Percentiles rank a stretch among this genome's conserved stretches.
phyloP scores from a whole-genome alignment of 2,113 vertebrate species.

The Xiphophorus couchianus region DNA sequence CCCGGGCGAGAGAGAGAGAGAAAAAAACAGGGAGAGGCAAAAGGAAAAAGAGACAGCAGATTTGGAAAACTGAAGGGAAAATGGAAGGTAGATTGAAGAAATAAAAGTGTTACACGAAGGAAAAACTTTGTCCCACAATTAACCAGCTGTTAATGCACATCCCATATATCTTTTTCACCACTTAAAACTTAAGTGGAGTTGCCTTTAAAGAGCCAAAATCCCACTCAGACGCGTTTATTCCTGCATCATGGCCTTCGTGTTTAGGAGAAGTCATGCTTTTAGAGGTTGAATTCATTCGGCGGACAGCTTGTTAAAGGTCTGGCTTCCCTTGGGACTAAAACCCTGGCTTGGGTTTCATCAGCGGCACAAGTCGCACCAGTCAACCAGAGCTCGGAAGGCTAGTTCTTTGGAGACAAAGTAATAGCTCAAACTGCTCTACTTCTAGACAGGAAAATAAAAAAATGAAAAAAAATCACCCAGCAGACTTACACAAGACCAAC shows the following conservation, averaged over 20 bases:
- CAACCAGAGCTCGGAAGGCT: slow-evolving; percentile 16
- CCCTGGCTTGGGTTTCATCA: slow-evolving; percentile 68
- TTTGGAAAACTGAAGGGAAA: slow-evolving; percentile 11
- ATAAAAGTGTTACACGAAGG: not conserved
- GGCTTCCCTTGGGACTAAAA: slow-evolving; percentile 54
- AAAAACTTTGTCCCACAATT: not conserved
- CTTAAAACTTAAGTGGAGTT: not conserved
- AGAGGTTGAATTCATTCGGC: slow-evolving; percentile 25
- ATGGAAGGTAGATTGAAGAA: slow-evolving; percentile 15
- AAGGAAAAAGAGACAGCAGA: not conserved
- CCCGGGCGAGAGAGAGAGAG: slow-evolving; percentile 7
- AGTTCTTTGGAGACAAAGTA: slow-evolving; percentile 3
- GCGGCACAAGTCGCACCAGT: slow-evolving; percentile 45
- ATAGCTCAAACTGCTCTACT: not conserved
- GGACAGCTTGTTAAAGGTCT: slow-evolving; percentile 30
- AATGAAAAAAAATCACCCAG: slow-evolving; percentile 1
- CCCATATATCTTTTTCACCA: not conserved
- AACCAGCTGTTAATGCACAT: not conserved
- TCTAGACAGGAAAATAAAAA: slow-evolving; percentile 5
- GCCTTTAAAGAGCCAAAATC: slow-evolving; percentile 6
- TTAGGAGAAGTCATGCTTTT: slow-evolving; percentile 6
- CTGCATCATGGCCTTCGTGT: slow-evolving; percentile 2
- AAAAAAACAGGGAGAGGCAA: slow-evolving; percentile 11
- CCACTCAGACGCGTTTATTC: slow-evolving; percentile 13
- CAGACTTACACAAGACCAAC: not conserved